These are phyloP conservation scores for Bicyclus anynana DNA, from an alignment of 1,140 invertebrate species.

Conservation along the genomic window DNA sequence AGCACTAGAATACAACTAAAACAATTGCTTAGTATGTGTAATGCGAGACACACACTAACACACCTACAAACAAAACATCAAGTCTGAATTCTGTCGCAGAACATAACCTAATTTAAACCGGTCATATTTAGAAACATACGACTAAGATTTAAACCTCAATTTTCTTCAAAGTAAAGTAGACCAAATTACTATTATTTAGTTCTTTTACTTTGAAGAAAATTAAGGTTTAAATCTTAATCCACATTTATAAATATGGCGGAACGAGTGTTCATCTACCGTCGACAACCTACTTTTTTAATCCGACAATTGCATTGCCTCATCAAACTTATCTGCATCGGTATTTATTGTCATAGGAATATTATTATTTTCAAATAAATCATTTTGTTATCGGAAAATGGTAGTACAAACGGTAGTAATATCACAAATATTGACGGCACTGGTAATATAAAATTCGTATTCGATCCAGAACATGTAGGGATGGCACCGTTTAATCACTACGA, in stretches of 20 bases:
- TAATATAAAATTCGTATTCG: slow-evolving; percentile 45
- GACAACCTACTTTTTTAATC: slow-evolving; percentile 28
- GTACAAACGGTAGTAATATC: slow-evolving; percentile 51
- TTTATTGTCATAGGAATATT: slow-evolving; percentile 44
- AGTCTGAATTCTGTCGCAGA: slow-evolving; percentile 29
- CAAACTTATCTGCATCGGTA: slow-evolving; percentile 18
- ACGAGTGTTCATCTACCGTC: slow-evolving; percentile 31
- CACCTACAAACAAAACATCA: slow-evolving; percentile 12
- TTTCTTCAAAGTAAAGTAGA: too few relatives aligned
- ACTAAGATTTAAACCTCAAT: too few relatives aligned
- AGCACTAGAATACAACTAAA: slow-evolving; percentile 43
- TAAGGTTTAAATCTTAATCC: too few relatives aligned
- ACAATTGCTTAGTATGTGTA: slow-evolving; percentile 18
- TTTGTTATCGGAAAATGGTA: slow-evolving; percentile 31
- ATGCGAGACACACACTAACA: slow-evolving; percentile 4
- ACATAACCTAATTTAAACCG: too few relatives aligned
- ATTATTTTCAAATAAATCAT: slow-evolving; percentile 29
- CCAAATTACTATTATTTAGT: too few relatives aligned
- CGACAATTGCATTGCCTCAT: slow-evolving; percentile 28
- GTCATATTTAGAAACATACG: too few relatives aligned
- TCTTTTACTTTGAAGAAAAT: too few relatives aligned
- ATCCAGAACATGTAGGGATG: slow-evolving; percentile 2
- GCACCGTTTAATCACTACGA: background rate
- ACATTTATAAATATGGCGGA: too few relatives aligned
- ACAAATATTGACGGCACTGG: slow-evolving; percentile 63